phyloP scores from a whole-genome alignment of 2,888 invertebrate species.

The Eucriotettix oculatus region DNA sequence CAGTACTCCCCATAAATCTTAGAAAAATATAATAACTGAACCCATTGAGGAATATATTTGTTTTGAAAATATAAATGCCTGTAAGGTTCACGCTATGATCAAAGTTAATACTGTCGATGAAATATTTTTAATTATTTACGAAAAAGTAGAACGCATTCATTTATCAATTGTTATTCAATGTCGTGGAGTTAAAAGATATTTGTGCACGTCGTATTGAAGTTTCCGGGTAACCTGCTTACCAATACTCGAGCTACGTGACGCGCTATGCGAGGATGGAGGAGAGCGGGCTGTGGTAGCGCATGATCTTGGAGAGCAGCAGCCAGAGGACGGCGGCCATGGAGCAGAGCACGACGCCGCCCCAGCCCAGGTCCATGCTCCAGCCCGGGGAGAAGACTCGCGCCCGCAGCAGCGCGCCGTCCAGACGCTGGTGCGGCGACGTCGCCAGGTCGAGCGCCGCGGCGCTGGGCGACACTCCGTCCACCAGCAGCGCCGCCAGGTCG shows the following conservation, averaged over 20 bases:
- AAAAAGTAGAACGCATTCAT: too few species aligned
- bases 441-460: conserved; percentile 3
- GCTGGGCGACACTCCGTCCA: conserved; percentile 15
- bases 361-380: conserved; percentile 70
- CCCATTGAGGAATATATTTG: too few species aligned
- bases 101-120: too few species aligned
- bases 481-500: conserved; percentile 10
- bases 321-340: conserved; percentile 69
- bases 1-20: too few species aligned
- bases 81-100: too few species aligned
- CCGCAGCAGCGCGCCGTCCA: conserved; percentile 18
- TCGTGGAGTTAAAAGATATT: too few species aligned
- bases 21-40: too few species aligned
- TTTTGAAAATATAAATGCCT: too few species aligned
- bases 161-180: too few species aligned
- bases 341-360: conserved; percentile 73
- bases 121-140: too few species aligned
- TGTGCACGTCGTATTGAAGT: too few species aligned
- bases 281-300: conserved; percentile 43
- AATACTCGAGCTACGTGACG: background rate
- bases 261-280: conserved; percentile 3
- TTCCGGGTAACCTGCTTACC: too few species aligned
- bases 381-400: conserved; percentile 61
- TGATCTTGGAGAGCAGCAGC: conserved; percentile 78
- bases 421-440: conserved; percentile 1